Percentiles rank a stretch among this genome's conserved stretches.
These are phyloP conservation scores for Lepilemur septentrionalis DNA, from an alignment of 2,797 vertebrate genomes.

Conservation along the genomic window DNA sequence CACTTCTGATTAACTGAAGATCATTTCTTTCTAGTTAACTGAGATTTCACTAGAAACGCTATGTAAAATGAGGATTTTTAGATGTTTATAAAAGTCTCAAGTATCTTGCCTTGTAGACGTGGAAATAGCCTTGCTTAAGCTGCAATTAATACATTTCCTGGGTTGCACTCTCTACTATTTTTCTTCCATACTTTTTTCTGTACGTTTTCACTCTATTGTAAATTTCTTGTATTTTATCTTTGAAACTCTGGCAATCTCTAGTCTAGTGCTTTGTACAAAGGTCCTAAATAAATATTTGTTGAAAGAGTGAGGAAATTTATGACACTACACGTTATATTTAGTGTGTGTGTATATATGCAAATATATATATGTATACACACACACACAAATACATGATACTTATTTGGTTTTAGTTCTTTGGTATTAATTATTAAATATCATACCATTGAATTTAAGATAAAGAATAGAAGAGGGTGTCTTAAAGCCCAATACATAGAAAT, in stretches of 20 bases:
- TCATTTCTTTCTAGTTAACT: neutral
- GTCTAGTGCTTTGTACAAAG: neutral
- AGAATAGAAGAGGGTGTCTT: neutral
- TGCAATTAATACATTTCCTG: neutral
- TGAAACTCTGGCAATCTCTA: constrained; percentile 1
- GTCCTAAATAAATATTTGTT: constrained; percentile 31
- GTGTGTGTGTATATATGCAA: neutral
- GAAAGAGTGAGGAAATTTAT: constrained; percentile 35
- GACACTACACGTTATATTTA: neutral
- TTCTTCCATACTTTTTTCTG: neutral
- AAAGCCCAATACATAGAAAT: neutral
- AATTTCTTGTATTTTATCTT: constrained; percentile 2
- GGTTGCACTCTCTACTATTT: neutral
- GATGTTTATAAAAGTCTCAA: neutral
- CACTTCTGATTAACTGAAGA: neutral
- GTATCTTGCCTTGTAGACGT: neutral
- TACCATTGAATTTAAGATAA: constrained; percentile 43
- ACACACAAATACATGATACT: neutral
- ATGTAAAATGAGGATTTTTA: neutral
- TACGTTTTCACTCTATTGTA: neutral
- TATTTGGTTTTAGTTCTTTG: constrained; percentile 34
- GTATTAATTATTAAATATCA: constrained; percentile 56
- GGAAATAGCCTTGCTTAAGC: neutral
- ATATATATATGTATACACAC: neutral
- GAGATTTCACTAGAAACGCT: neutral